phyloP scores from a whole-genome alignment of 2,113 vertebrate genomes.

The Fulica atra region DNA sequence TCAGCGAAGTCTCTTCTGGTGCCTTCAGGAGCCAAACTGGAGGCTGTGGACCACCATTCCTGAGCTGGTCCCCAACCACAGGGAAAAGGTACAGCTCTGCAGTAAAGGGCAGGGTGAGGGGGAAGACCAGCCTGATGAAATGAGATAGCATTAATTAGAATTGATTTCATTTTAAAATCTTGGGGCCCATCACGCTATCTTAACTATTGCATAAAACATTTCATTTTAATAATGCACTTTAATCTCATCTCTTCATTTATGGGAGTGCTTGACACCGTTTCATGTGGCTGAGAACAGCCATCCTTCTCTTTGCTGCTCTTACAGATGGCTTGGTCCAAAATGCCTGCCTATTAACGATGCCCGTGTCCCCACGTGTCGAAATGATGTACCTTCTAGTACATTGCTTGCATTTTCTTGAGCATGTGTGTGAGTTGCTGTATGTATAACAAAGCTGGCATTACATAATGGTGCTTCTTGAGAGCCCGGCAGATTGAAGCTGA shows the following conservation, averaged over 20 bases:
- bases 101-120: too few relatives aligned
- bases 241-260: neutral
- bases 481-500: neutral
- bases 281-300: neutral
- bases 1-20: accelerated
- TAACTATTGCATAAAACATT: neutral
- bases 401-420: neutral
- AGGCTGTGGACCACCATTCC: neutral
- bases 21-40: neutral
- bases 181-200: neutral
- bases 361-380: neutral
- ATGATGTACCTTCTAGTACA: accelerated
- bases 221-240: slow-evolving; percentile 8
- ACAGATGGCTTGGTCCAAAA: neutral
- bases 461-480: neutral
- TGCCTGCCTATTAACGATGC: accelerated
- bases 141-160: neutral
- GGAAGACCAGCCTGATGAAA: neutral
- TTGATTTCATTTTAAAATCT: neutral
- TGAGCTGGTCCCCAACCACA: neutral
- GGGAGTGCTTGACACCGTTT: neutral
- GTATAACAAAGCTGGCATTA: neutral
- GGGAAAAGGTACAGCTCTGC: neutral
- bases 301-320: neutral
- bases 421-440: accelerated